phyloP scores from a whole-genome alignment of 2,113 vertebrate species.

The Pheucticus melanocephalus region DNA sequence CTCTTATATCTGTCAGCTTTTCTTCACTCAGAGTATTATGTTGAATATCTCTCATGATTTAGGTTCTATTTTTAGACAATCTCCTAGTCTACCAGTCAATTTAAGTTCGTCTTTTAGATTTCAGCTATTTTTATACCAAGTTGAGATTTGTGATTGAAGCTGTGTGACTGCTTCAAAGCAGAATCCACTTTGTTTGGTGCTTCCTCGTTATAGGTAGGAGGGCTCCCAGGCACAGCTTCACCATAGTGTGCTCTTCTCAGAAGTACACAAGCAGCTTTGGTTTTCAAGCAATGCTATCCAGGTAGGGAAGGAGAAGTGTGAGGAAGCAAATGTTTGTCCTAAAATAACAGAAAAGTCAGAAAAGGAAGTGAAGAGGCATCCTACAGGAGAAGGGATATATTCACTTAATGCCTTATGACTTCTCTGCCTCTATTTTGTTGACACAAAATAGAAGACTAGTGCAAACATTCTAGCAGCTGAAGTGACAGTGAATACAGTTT shows the following conservation, averaged over 20 bases:
- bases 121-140: neutral
- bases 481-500: slow-evolving; percentile 6
- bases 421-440: neutral
- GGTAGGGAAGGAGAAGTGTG: neutral
- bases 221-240: neutral
- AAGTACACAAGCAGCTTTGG: neutral
- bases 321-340: neutral
- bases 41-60: neutral
- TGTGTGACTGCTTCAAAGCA: neutral
- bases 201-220: neutral
- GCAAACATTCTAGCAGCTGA: neutral
- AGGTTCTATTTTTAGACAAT: neutral
- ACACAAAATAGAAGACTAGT: neutral
- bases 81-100: neutral
- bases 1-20: neutral
- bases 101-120: neutral
- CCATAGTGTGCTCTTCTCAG: neutral
- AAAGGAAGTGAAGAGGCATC: neutral
- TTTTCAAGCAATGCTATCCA: neutral
- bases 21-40: neutral
- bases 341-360: neutral
- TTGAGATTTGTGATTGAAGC: neutral
- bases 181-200: neutral
- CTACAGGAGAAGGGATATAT: neutral
- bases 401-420: neutral